These are phyloP conservation scores for Papilio protenor DNA, from an alignment of 2,888 invertebrate species.

Conservation along the genomic window DNA sequence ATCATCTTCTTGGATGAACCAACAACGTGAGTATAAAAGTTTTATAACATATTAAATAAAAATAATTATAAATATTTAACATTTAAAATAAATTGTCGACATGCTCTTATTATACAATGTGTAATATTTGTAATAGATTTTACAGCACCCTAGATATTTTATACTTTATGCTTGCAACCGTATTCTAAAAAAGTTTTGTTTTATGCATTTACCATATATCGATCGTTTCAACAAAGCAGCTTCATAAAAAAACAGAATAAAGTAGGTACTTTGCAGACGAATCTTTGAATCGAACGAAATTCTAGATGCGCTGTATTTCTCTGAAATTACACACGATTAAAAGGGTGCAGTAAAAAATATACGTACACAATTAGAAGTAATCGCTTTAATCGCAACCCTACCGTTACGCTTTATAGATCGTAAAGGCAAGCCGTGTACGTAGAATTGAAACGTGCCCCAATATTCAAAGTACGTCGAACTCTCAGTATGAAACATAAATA, in stretches of 20 bases:
- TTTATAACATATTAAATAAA: too few species aligned
- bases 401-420: constrained; percentile 67
- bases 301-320: not conserved
- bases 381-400: constrained; percentile 65
- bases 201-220: not conserved
- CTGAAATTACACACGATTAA: constrained; percentile 56
- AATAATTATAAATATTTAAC: too few species aligned
- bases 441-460: constrained; percentile 57
- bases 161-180: too few species aligned
- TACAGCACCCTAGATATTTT: not conserved
- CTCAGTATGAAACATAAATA: constrained; percentile 39
- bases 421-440: constrained; percentile 63
- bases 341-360: constrained; percentile 60
- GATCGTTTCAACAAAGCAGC: not conserved
- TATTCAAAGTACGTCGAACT: constrained; percentile 41
- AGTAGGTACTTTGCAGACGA: not conserved
- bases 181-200: not conserved
- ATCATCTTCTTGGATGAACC: constrained; percentile 93
- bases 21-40: constrained; percentile 86
- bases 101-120: not conserved
- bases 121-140: not conserved
- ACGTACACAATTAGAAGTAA: constrained; percentile 64
- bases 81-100: not conserved
- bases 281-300: not conserved
- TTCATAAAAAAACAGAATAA: not conserved